phyloP scores from a whole-genome alignment of 2,113 vertebrate genomes.

The Xiphophorus couchianus region DNA sequence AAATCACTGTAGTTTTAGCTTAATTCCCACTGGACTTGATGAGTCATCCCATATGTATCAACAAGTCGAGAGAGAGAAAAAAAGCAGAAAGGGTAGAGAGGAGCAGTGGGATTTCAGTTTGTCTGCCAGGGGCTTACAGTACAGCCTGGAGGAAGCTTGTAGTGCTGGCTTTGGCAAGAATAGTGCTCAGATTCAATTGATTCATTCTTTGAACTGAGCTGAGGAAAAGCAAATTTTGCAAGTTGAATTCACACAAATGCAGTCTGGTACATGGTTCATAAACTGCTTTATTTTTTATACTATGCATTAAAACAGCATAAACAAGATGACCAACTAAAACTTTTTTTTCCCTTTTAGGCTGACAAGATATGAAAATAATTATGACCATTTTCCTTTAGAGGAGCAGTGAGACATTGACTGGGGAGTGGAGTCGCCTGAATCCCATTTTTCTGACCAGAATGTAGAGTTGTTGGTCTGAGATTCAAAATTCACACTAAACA shows the following conservation, averaged over 20 bases:
- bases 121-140: constrained; percentile 6
- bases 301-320: neutral
- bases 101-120: neutral
- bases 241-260: neutral
- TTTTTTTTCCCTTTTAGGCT: no score
- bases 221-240: constrained; percentile 26
- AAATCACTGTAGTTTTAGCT: constrained; percentile 25
- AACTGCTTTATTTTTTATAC: neutral
- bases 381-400: neutral
- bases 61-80: constrained; percentile 2
- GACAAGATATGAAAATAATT: neutral
- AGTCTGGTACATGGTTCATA: neutral
- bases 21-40: constrained; percentile 23
- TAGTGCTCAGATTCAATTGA: constrained; percentile 13
- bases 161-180: neutral
- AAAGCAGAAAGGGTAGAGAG: constrained; percentile 6
- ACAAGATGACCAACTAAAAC: no score
- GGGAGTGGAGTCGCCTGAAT: neutral
- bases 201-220: constrained; percentile 21
- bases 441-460: neutral
- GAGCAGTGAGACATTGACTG: neutral
- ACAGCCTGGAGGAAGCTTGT: constrained; percentile 12
- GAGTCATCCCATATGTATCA: constrained; percentile 34
- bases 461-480: no score
- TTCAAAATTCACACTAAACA: no score